Percentiles rank a stretch among this genome's conserved stretches.
phyloP scores from a whole-genome alignment of 2,113 vertebrate genomes.

The Uropsilus gracilis region DNA sequence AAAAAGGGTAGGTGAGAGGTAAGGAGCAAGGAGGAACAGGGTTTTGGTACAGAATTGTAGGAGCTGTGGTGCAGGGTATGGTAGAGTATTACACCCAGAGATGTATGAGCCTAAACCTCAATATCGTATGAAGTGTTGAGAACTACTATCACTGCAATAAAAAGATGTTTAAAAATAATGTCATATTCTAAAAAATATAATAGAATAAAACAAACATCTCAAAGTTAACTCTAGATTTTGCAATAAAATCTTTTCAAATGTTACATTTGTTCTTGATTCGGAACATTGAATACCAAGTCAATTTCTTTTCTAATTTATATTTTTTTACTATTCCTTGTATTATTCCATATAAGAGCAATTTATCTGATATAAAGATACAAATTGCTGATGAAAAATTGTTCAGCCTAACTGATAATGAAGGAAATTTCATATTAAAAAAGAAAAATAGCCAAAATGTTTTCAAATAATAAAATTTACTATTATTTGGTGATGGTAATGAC shows the following conservation, averaged over 20 bases:
- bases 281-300: background rate
- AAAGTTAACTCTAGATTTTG: background rate
- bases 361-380: slow-evolving; percentile 21
- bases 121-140: too few relatives aligned
- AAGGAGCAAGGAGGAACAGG: too few relatives aligned
- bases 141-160: too few relatives aligned
- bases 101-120: too few relatives aligned
- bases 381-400: slow-evolving; percentile 14
- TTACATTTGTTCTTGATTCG: slow-evolving; percentile 24
- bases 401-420: background rate
- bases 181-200: too few relatives aligned
- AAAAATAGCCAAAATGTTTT: background rate
- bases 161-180: too few relatives aligned
- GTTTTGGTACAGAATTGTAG: too few relatives aligned
- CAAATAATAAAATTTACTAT: background rate
- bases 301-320: slow-evolving; percentile 17
- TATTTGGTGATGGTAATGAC: background rate
- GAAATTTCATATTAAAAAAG: background rate
- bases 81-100: too few relatives aligned
- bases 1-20: too few relatives aligned
- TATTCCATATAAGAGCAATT: background rate
- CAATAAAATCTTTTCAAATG: background rate
- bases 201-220: background rate
- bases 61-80: too few relatives aligned
- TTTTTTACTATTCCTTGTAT: background rate